Evolutionary conservation across 2,113 vertebrate species (phyloP), one percentile per base, ranked within the genome.

Genomic region (Todiramphus chloris): DNA sequence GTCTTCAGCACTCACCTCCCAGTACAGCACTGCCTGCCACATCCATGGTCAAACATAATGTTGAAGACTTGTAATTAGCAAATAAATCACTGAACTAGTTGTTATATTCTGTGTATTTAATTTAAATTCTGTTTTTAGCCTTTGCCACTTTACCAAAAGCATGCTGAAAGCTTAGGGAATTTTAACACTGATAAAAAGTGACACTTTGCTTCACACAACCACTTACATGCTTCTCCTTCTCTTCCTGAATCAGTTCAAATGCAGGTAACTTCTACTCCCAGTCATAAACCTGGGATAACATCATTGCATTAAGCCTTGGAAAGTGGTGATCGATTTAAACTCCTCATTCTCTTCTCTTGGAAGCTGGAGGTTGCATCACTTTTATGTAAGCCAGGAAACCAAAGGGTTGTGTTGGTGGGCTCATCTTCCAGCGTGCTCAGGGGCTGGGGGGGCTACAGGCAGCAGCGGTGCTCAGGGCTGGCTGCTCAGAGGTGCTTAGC

Each of bases 391-490:
- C 9, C 39, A 41, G 79, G 37, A 60, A 37, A 37, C 43, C 14
- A 13, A 7, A 59, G 39, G 35, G 13, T 5, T 27, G 19, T 62
- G 46, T 35, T n/a, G 67, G 41, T 5, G n/a, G 16, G 20, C 28
- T 16, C 50, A 7, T 18, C 19, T 12, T 44, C 28, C 69, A 31
- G 21, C 2, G 0, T 10, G 66, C 35, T 11, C 2, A 2, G 25
- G 30, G 30, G n/a, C 58, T 60, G 51, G 16, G n/a, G 12, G 23
- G 37, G 19, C 8, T 25, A 46, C 11, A 1, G 66, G 28, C 77
- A 69, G 67, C n/a, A 46, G 10, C 25, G 55, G 37, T 48, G 58
- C 80, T 28, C 17, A 39, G 58, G 50, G 50, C 64, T 28, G 50
- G 20, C 58, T 72, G 20, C 62, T 11, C 41, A 3, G 43, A 60